A percentile compares a stretch with the other conserved stretches of the same genome.
Evolutionary conservation across 2,888 invertebrate genomes (phyloP).

Genomic region (Hyppa rectilinea): DNA sequence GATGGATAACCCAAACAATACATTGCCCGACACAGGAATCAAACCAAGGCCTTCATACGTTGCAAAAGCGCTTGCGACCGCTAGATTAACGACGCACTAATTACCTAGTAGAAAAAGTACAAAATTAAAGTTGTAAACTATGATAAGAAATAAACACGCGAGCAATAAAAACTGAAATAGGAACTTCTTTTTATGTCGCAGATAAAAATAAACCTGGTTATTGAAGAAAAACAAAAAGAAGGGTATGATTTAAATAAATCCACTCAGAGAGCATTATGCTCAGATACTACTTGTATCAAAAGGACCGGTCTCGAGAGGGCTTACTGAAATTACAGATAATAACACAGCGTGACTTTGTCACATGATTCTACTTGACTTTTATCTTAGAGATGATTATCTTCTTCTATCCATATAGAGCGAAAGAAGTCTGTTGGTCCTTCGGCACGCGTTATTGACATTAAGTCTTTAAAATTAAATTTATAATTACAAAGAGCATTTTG

Average conservation of each 20-base stretch:
- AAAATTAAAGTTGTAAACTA: neutral
- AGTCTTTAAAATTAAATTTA: too few relatives aligned
- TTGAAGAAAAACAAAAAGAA: slow-evolving; percentile 33
- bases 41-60: too few relatives aligned
- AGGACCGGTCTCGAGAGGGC: slow-evolving; percentile 48
- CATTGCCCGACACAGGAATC: too few relatives aligned
- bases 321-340: slow-evolving; percentile 57
- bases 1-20: too few relatives aligned
- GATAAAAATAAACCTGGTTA: slow-evolving; percentile 29
- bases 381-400: slow-evolving; percentile 40
- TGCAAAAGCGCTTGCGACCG: too few relatives aligned
- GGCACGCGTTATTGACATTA: slow-evolving; percentile 6
- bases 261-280: slow-evolving; percentile 41
- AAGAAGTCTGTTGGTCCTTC: slow-evolving; percentile 15
- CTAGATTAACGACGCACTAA: too few relatives aligned
- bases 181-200: neutral
- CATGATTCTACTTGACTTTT: slow-evolving; percentile 55
- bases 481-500: too few relatives aligned
- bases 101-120: neutral
- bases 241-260: slow-evolving; percentile 42
- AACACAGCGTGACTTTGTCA: slow-evolving; percentile 54
- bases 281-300: slow-evolving; percentile 49
- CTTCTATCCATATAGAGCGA: slow-evolving; percentile 9
- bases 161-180: neutral
- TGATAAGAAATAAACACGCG: neutral